Evolutionary conservation across 92 coral and sea anemone genomes (phyloP), one percentile per base, ranked within the genome.

Genomic region (Meandrina meandrites): DNA sequence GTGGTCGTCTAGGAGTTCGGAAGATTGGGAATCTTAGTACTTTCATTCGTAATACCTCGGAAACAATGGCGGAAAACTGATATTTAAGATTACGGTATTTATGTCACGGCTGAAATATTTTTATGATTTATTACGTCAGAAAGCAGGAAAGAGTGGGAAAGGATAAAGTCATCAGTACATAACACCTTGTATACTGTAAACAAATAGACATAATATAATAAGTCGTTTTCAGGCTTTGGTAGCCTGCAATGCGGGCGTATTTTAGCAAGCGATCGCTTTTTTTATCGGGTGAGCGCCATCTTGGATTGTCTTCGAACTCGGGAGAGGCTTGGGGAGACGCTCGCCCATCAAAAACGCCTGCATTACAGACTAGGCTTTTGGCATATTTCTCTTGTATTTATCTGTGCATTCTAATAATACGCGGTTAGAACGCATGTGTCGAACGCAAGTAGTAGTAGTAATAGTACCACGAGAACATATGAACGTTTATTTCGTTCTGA

Each of bases 61-160:
- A 82, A 82, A 27, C 35, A 45, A 50, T 50, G 77, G 31, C 64
- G 85, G 76, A 50, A 81, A 69, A 47, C 48, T 81, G 66, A 68
- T 47, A 81, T 42, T 3, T 81, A 8, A 21, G 11, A 58, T 81
- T 81, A 71, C 48, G 42, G 48, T 60, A 66, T 73, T 73, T 73
- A 73, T 73, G 50, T 36, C 62, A 47, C 76, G 76, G 85, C 53
- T 48, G 19, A 10, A 48, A 81, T 34, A 9, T 30, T 14, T 36
- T 82, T 81, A 24, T 81, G 34, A 42, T 67, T 27, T 37, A 3
- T 16, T 4, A 50, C 58, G 74, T 67, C 84, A 62, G 84, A 81
- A 81, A 24, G 36, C 73, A 32, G 73, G 73, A 68, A 27, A 27
- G 35, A 68, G 35, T 68, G 35, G 73, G 73, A 28, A 68, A 12